Base-by-base conservation (phyloP, 1,140 invertebrate species). In the Diabrotica undecimpunctata region DNA sequence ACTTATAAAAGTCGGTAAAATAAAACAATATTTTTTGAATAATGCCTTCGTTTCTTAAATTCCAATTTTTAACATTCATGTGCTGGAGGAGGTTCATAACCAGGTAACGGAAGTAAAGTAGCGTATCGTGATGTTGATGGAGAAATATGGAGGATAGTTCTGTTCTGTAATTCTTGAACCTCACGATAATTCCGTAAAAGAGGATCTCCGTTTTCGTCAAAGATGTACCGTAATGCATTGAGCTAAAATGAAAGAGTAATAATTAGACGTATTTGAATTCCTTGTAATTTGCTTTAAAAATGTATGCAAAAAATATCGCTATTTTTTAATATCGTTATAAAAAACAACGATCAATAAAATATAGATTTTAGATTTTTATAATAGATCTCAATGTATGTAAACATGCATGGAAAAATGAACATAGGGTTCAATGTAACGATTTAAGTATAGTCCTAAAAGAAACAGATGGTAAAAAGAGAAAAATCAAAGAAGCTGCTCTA, bases 151-250 rank as follows among this genome's bases (percentile, higher is more conserved):
- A 76, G 78, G 14, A 79, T 54, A 10, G 55, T 64, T 53, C 74
- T 62, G 7, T 58, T 46, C 7, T 41, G 37, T 0, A 54, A 51
- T 13, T 67, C 64, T 52, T 74, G 70, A 25, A 77, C 56, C 6
- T 70, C 57, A 53, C 78, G 58, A 64, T 72, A 78, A 62, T 78
- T 79, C n/a, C 73, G 66, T 14, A 67, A 58, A 11, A 79, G 62
- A 51, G 70, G 72, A 54, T 76, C 56, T 35, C 75, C 72, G 41
- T 75, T 66, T n/a, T 65, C 58, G 56, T 78, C 74, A 11, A 74
- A 53, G 41, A 80, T 54, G 12, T 54, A 69, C 57, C 79, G 59
- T 38, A 79, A 73, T 12, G 64, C 56, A 46, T 75, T 71, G 11
- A 77, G 56, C 77, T 79, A 54, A 73, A 57, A 41, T 25, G 36